These are phyloP conservation scores for Xyrauchen texanus DNA, from an alignment of 2,113 vertebrate genomes.

Conservation along the genomic window DNA sequence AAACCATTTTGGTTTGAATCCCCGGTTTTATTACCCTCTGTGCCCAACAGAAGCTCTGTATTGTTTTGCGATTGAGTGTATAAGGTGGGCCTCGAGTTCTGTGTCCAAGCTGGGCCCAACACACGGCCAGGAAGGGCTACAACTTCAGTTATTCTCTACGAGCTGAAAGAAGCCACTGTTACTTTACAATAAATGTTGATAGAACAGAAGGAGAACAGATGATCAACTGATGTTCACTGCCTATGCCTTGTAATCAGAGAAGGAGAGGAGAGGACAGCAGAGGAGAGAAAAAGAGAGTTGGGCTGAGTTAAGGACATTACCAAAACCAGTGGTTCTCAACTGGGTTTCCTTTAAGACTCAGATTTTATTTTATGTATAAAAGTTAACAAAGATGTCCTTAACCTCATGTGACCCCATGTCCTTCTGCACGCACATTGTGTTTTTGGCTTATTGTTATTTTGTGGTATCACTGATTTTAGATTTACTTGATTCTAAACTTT, in stretches of 20 bases:
- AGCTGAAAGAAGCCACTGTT: conserved; percentile 32
- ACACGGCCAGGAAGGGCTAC: conserved; percentile 29
- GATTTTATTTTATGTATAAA: neutral
- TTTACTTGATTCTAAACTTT: too few species aligned
- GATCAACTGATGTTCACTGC: conserved; percentile 8
- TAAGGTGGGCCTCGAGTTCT: conserved; percentile 21
- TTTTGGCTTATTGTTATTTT: too few species aligned
- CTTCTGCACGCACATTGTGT: too few species aligned
- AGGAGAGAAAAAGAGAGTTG: neutral
- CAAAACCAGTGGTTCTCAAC: too few species aligned
- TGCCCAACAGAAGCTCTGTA: conserved; percentile 1
- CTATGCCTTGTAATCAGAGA: conserved; percentile 20
- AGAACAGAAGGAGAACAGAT: conserved; percentile 1
- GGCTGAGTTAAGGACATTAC: neutral
- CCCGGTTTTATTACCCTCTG: conserved; percentile 41
- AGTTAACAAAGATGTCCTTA: too few species aligned
- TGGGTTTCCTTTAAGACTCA: too few species aligned
- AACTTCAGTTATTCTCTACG: conserved; percentile 34
- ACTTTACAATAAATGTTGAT: neutral
- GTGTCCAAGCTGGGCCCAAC: conserved; percentile 28
- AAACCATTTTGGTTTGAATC: too few species aligned
- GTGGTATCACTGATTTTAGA: too few species aligned
- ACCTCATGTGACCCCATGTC: too few species aligned
- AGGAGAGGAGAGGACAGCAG: conserved; percentile 31
- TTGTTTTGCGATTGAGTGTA: conserved; percentile 25